Conservation (phyloP, 2,113 vertebrate species). For the Nothocercus nigrocapillus region DNA sequence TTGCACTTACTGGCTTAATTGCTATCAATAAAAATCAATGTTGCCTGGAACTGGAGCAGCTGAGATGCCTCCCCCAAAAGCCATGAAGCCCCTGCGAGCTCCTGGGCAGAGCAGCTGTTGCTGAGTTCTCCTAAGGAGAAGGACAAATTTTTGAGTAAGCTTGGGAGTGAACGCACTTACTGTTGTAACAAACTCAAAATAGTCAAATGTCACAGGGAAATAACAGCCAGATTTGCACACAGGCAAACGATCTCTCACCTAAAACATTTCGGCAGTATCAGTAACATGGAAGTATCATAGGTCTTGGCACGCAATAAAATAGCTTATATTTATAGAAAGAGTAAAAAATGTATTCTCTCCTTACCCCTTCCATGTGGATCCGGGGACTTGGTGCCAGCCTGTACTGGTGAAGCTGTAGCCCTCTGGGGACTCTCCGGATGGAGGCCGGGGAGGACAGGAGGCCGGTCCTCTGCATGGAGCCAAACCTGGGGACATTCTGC, state of each 20-base stretch:
- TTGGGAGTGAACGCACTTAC: not conserved
- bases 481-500: constrained; percentile 54
- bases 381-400: constrained; percentile 73
- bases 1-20: not conserved
- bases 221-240: not conserved
- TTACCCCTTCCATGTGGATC: constrained; percentile 83
- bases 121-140: not conserved
- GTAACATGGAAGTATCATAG: not conserved
- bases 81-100: not conserved
- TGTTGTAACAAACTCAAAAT: not conserved
- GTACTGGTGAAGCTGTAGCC: constrained; percentile 71
- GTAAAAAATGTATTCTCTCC: constrained; percentile 18
- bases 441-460: constrained; percentile 69
- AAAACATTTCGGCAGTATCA: not conserved
- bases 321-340: not conserved
- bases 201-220: not conserved
- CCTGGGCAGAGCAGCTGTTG: not conserved
- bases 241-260: not conserved
- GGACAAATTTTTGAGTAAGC: not conserved
- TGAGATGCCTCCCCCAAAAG: not conserved
- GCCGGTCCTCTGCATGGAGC: constrained; percentile 70
- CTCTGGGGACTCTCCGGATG: constrained; percentile 70
- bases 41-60: not conserved
- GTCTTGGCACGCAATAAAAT: not conserved
- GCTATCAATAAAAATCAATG: not conserved